Evolutionary conservation across 2,888 invertebrate species (phyloP).

Genomic region (Epinotia ramella): DNA sequence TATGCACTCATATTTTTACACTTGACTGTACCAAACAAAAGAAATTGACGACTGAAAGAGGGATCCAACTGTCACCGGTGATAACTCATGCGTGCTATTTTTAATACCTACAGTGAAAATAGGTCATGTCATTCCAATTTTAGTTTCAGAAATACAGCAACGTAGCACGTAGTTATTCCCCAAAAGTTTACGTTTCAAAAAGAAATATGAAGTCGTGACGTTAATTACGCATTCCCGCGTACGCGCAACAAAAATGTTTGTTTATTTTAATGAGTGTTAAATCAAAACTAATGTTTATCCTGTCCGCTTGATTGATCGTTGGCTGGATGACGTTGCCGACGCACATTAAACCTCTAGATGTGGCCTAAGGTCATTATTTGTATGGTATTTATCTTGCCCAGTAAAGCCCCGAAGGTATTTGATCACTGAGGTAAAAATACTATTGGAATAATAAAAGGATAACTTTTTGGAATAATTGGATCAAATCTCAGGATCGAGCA

Average conservation of each 20-base stretch:
- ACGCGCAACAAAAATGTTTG: slow-evolving; percentile 65
- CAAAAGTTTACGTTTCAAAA: slow-evolving; percentile 45
- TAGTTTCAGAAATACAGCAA: slow-evolving; percentile 26
- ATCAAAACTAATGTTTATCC: slow-evolving; percentile 75
- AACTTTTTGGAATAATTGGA: slow-evolving; percentile 19
- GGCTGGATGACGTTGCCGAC: slow-evolving; percentile 57
- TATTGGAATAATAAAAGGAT: background rate
- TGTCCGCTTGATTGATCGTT: slow-evolving; percentile 73
- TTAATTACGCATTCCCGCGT: slow-evolving; percentile 67
- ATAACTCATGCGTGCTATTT: background rate
- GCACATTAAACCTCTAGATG: slow-evolving; percentile 49
- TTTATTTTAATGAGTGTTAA: slow-evolving; percentile 74
- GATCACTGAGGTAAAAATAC: background rate
- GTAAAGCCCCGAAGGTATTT: slow-evolving; percentile 21
- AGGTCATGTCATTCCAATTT: slow-evolving; percentile 8
- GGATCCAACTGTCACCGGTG: background rate
- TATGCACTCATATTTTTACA: too few relatives aligned
- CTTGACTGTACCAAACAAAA: too few relatives aligned
- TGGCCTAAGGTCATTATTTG: slow-evolving; percentile 59
- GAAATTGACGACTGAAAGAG: background rate
- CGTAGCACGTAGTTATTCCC: slow-evolving; percentile 31
- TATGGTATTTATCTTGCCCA: slow-evolving; percentile 20
- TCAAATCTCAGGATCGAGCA: slow-evolving; percentile 6
- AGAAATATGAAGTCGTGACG: slow-evolving; percentile 70
- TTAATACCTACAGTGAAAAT: background rate